These are phyloP conservation scores for Cheirogaleus major DNA, from an alignment of 2,797 vertebrate species.

Conservation along the genomic window DNA sequence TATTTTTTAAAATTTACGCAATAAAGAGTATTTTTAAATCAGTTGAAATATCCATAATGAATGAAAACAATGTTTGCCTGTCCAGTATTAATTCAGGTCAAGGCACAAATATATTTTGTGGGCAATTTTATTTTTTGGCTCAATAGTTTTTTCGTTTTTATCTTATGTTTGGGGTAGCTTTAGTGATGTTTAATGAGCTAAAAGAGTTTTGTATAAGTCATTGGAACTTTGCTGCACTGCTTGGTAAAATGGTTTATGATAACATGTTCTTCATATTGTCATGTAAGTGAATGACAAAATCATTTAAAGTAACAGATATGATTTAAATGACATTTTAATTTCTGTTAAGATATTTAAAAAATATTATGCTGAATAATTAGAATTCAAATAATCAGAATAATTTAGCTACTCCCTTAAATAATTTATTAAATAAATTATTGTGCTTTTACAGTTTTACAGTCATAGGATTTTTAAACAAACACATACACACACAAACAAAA, in stretches of 20 bases:
- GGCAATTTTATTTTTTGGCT: background rate
- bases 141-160: background rate
- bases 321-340: slow-evolving; percentile 1
- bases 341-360: background rate
- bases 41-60: background rate
- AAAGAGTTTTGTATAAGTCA: background rate
- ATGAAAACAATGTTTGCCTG: background rate
- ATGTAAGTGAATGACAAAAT: background rate
- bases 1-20: background rate
- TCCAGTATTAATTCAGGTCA: background rate
- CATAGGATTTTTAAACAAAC: background rate
- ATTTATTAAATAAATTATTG: background rate
- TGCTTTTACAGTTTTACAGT: background rate
- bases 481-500: background rate
- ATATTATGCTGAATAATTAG: background rate
- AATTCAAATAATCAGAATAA: background rate
- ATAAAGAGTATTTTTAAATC: background rate
- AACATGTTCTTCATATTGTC: background rate
- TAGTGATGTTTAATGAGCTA: background rate
- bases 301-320: background rate
- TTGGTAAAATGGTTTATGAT: background rate
- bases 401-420: background rate
- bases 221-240: background rate
- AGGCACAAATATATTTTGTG: background rate
- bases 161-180: background rate